Conservation (phyloP, 2,797 vertebrate species). For the Gila robusta region DNA sequence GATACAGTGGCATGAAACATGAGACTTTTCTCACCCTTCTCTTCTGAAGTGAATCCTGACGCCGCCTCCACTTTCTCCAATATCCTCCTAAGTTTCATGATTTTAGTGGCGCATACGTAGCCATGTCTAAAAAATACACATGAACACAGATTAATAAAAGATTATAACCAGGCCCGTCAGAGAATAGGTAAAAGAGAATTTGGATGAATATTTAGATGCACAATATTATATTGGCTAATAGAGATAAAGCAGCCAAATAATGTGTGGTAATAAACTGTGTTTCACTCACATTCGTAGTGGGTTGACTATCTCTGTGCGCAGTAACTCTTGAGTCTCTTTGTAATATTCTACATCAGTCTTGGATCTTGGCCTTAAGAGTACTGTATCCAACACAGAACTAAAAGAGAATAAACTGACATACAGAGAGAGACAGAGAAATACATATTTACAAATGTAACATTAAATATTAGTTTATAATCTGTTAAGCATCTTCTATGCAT, state of each 20-base stretch:
- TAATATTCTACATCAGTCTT: constrained; percentile 98
- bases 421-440: constrained; percentile 8
- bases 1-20: neutral
- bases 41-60: constrained; percentile 97
- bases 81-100: constrained; percentile 98
- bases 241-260: neutral
- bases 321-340: constrained; percentile 95
- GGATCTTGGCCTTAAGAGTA: constrained; percentile 94
- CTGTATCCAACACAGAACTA: constrained; percentile 97
- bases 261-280: neutral
- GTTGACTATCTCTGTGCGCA: constrained; percentile 97
- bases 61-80: constrained; percentile 98
- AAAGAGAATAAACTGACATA: constrained; percentile 92
- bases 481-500: neutral
- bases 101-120: constrained; percentile 98
- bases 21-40: constrained; percentile 86
- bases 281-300: constrained; percentile 94
- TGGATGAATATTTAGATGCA: neutral
- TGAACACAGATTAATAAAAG: constrained; percentile 9
- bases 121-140: constrained; percentile 84
- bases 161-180: neutral
- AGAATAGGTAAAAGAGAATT: neutral
- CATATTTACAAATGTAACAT: neutral
- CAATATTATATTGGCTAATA: neutral
- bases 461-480: neutral